phyloP scores from a whole-genome alignment of 30 jellyfish, hydroid and myxozoan species.

The Turritopsis rubra region DNA sequence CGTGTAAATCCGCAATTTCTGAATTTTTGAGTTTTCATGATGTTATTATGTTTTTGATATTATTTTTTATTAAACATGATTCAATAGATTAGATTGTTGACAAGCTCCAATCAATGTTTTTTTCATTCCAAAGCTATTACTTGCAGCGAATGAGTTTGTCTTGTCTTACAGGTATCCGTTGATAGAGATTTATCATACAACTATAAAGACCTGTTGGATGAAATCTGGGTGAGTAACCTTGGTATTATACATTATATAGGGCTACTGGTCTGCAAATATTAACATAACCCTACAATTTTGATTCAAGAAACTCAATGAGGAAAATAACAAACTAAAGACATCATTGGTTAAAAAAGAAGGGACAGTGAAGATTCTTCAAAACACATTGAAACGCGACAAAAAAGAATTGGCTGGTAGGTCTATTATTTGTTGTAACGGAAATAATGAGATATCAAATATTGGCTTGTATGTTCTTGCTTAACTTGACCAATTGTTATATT shows the following conservation, averaged over 20 bases:
- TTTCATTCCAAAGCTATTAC: too few relatives aligned
- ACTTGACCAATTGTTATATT: too few relatives aligned
- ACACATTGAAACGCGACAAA: neutral
- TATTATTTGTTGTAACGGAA: too few relatives aligned
- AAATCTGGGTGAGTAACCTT: neutral
- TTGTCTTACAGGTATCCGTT: neutral
- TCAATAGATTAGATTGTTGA: too few relatives aligned
- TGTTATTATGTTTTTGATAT: too few relatives aligned
- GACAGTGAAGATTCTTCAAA: neutral
- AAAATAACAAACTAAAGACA: neutral
- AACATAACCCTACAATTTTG: neutral
- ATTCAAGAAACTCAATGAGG: neutral
- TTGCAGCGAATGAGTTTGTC: neutral
- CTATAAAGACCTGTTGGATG: neutral
- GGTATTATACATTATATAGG: too few relatives aligned
- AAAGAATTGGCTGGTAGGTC: neutral
- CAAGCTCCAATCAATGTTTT: too few relatives aligned
- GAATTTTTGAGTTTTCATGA: too few relatives aligned
- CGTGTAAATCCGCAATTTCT: too few relatives aligned
- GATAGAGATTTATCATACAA: neutral
- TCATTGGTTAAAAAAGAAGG: neutral
- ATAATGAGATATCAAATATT: too few relatives aligned
- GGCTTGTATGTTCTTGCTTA: too few relatives aligned
- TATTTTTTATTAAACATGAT: too few relatives aligned
- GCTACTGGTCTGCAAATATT: neutral